phyloP scores from a whole-genome alignment of 2,888 invertebrate genomes.

The Leptinotarsa juncta region DNA sequence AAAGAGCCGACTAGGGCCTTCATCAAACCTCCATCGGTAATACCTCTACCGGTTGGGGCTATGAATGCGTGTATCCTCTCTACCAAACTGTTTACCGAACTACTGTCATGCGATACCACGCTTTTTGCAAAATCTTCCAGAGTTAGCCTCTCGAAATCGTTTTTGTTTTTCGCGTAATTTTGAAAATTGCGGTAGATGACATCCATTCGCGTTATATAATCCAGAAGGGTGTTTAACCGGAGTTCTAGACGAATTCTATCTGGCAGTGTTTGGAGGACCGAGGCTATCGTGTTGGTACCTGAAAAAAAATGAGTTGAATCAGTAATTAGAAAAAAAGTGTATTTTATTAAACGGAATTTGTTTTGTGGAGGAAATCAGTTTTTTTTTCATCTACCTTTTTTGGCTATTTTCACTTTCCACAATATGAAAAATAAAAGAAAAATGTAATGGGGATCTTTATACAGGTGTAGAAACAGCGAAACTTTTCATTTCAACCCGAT shows the following conservation, averaged over 20 bases:
- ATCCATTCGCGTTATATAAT: constrained; percentile 71
- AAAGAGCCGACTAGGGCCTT: constrained; percentile 50
- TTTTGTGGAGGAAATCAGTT: too few relatives aligned
- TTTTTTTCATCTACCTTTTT: too few relatives aligned
- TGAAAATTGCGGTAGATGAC: constrained; percentile 72
- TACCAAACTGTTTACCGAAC: constrained; percentile 74
- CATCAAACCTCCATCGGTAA: constrained; percentile 55
- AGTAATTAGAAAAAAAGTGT: background rate
- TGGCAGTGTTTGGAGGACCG: constrained; percentile 58
- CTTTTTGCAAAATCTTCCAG: constrained; percentile 77
- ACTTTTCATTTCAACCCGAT: too few relatives aligned
- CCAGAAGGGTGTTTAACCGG: constrained; percentile 72
- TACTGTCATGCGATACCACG: constrained; percentile 76
- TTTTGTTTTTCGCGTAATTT: constrained; percentile 66
- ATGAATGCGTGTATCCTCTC: constrained; percentile 75
- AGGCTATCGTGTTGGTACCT: constrained; percentile 51
- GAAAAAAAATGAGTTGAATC: background rate
- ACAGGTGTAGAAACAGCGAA: too few relatives aligned
- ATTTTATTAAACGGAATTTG: too few relatives aligned
- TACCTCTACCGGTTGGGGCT: constrained; percentile 68
- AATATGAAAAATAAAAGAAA: too few relatives aligned
- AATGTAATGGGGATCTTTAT: too few relatives aligned
- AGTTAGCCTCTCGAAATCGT: constrained; percentile 72
- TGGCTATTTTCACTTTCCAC: too few relatives aligned
- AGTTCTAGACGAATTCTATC: constrained; percentile 70